Evolutionary conservation across 2,888 invertebrate genomes (phyloP).

Genomic region (Leptinotarsa juncta): DNA sequence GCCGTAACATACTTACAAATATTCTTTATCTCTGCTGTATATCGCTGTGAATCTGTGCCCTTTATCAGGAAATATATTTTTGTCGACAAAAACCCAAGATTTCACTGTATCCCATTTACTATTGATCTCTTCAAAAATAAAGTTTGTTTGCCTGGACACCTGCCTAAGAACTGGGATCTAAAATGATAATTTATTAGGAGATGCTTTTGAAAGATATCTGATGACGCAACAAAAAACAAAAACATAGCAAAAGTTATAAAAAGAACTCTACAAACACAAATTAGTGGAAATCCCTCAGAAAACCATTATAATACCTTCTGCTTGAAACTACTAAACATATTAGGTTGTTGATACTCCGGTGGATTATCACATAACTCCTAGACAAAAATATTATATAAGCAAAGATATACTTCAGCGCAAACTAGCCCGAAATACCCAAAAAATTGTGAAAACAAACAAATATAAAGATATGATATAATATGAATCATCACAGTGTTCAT

Average conservation of each 20-base stretch:
- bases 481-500: too few species aligned
- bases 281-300: constrained; percentile 13
- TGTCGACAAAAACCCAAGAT: constrained; percentile 75
- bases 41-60: constrained; percentile 87
- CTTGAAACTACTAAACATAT: constrained; percentile 75
- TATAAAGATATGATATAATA: background rate
- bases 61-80: constrained; percentile 78
- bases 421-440: constrained; percentile 6
- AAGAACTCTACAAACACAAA: constrained; percentile 18
- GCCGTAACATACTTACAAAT: constrained; percentile 75
- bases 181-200: constrained; percentile 42
- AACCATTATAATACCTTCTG: constrained; percentile 50
- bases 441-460: constrained; percentile 14
- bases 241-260: constrained; percentile 22
- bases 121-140: constrained; percentile 70
- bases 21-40: constrained; percentile 91
- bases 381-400: constrained; percentile 52
- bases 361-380: constrained; percentile 75
- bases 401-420: constrained; percentile 29
- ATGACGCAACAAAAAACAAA: constrained; percentile 17
- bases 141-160: constrained; percentile 72
- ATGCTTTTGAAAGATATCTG: background rate
- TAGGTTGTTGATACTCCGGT: constrained; percentile 69
- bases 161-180: constrained; percentile 75
- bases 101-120: constrained; percentile 71